phyloP scores from a whole-genome alignment of 2,888 invertebrate species.

The Cantharis flavilabris region DNA sequence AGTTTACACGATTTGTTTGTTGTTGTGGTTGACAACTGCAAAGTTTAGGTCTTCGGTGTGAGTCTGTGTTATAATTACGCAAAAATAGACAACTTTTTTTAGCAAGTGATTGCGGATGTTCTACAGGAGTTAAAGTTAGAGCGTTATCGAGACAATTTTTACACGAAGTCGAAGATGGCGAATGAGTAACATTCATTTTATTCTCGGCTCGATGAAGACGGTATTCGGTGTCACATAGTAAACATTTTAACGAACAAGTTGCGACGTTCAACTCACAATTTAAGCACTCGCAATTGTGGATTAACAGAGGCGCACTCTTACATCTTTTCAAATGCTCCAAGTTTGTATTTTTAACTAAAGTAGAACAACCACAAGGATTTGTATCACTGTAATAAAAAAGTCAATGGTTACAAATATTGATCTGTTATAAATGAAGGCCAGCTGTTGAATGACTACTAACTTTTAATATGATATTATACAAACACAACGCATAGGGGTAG shows the following conservation, averaged over 20 bases:
- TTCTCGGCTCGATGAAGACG: constrained; percentile 28
- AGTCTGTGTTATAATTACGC: constrained; percentile 48
- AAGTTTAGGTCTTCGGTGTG: constrained; percentile 43
- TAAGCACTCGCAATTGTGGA: constrained; percentile 32
- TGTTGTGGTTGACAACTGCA: constrained; percentile 47
- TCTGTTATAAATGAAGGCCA: constrained; percentile 34
- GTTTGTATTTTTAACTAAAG: constrained; percentile 44
- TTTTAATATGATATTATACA: background rate
- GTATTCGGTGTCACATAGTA: constrained; percentile 44
- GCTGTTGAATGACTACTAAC: constrained; percentile 22
- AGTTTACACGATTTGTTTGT: constrained; percentile 39
- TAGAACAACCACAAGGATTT: constrained; percentile 39
- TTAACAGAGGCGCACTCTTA: constrained; percentile 35
- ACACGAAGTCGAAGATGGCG: constrained; percentile 44
- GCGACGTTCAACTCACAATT: constrained; percentile 33
- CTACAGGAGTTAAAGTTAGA: constrained; percentile 47
- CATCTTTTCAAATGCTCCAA: constrained; percentile 26
- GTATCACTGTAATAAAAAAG: constrained; percentile 35
- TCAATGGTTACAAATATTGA: constrained; percentile 41
- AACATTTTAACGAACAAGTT: constrained; percentile 40
- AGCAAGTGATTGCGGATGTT: constrained; percentile 42
- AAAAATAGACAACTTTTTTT: constrained; percentile 31
- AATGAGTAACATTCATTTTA: constrained; percentile 52
- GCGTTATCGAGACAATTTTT: constrained; percentile 46
- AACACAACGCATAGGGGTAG: background rate